Base-by-base conservation (phyloP, 2,888 invertebrate species). In the Heliothis peltigera region DNA sequence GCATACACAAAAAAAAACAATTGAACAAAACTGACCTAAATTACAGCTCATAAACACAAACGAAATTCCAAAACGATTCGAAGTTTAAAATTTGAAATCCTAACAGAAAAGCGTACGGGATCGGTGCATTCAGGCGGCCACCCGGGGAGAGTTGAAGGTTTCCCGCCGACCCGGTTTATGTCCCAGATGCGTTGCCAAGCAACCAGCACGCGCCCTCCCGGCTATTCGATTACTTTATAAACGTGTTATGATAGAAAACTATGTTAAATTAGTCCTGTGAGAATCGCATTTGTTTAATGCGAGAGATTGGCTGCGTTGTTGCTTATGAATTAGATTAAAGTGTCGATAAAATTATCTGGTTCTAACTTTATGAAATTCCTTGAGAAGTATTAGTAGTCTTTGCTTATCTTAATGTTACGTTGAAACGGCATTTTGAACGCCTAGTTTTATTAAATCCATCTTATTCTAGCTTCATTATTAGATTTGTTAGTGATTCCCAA, bases 181-280 rank as follows among this genome's bases (percentile, higher is more conserved):
- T 85, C 89, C 91, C 86, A 89, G 88, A 90, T 91, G 87, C 86
- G 90, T 90, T 77, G 80, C 86, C 82, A 84, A 84, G 86, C 84
- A 80, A 89, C 88, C 66, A 70, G 66, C 70, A 79, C 74, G 81
- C 80, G 70, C 63, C 75, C 67, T 74, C 73, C 71, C 65, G 39
- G 59, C 76, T 70, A 81, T 83, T 79, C 78, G 77, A 83, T 84
- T 80, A 83, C 69, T 77, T 47, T 79, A 75, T 77, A 83, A 81
- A 81, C 67, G 62, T 59, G 64, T 70, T 78, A 81, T 80, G 62
- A 64, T 70, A 66, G 64, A 65, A 74, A 77, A 75, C 76, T 75
- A 77, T 70, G 74, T 77, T 56, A 77, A 76, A 80, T 77, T 71
- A 75, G 54, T 69, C 66, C 62, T 70, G n/a, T 19, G 70, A 56